A percentile compares a stretch with the other conserved stretches of the same genome.
phyloP scores from a whole-genome alignment of 1,140 invertebrate species.

The Drosophila pectinifera region DNA sequence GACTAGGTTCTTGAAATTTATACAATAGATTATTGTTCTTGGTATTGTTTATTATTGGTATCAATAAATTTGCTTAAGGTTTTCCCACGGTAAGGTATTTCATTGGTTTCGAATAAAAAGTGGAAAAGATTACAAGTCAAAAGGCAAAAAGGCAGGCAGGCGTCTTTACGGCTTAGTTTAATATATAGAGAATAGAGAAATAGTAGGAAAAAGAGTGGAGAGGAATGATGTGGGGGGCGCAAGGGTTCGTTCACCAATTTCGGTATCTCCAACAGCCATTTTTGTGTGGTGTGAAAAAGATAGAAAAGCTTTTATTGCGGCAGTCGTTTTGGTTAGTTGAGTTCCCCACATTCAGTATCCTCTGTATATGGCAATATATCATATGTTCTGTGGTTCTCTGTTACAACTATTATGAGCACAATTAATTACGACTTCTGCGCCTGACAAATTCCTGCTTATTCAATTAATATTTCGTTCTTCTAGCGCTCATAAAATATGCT shows the following conservation, averaged over 20 bases:
- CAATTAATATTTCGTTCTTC: slow-evolving; percentile 34
- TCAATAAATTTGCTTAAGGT: slow-evolving; percentile 51
- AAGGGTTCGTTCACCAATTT: slow-evolving; percentile 2
- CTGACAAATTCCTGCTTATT: slow-evolving; percentile 49
- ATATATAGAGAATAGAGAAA: slow-evolving; percentile 9
- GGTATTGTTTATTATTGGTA: slow-evolving; percentile 74
- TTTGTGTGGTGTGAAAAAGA: slow-evolving; percentile 19
- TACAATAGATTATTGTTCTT: slow-evolving; percentile 83
- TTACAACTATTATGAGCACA: slow-evolving; percentile 73
- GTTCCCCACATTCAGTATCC: slow-evolving; percentile 29
- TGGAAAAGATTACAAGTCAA: slow-evolving; percentile 53
- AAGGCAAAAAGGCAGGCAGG: slow-evolving; percentile 60
- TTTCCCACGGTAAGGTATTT: slow-evolving; percentile 35
- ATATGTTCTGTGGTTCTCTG: slow-evolving; percentile 39
- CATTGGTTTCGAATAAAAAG: slow-evolving; percentile 41
- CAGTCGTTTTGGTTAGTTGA: slow-evolving; percentile 68
- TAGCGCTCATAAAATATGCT: slow-evolving; percentile 73
- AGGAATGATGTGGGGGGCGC: slow-evolving; percentile 5
- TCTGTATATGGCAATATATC: slow-evolving; percentile 32
- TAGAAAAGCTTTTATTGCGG: slow-evolving; percentile 71
- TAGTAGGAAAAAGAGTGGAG: slow-evolving; percentile 7
- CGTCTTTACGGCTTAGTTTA: slow-evolving; percentile 19
- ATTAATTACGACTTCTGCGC: slow-evolving; percentile 47
- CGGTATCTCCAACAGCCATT: slow-evolving; percentile 53
- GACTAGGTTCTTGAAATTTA: slow-evolving; percentile 75